Evolutionary conservation across 2,113 vertebrate genomes (phyloP).

Genomic region (Ovibos moschatus): DNA sequence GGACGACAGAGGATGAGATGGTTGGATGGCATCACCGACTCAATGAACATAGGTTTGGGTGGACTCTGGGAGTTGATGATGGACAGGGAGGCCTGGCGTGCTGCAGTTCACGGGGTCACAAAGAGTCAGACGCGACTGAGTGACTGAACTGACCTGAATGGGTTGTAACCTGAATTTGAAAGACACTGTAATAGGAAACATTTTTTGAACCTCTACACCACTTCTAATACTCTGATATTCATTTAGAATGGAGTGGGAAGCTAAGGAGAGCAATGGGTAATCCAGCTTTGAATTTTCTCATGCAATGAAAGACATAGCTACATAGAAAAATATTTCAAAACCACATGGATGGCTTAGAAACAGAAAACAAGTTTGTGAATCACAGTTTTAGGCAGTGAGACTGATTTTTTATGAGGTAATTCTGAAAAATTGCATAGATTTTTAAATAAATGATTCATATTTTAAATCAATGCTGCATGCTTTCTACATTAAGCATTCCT

Average conservation of each 20-base stretch:
- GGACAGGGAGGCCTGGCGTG: neutral
- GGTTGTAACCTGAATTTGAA: neutral
- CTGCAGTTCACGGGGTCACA: neutral
- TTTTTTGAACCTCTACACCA: neutral
- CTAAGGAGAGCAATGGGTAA: neutral
- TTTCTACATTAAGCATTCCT: slow-evolving; percentile 1
- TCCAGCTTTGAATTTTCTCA: neutral
- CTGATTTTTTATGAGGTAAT: slow-evolving; percentile 22
- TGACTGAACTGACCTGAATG: neutral
- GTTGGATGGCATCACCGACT: neutral
- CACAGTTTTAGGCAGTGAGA: neutral
- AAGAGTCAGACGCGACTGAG: too few species aligned
- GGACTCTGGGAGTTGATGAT: neutral
- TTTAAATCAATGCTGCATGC: neutral
- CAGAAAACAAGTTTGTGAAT: slow-evolving; percentile 19
- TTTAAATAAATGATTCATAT: slow-evolving; percentile 12
- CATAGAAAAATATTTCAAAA: neutral
- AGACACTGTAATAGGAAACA: neutral
- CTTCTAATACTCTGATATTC: neutral
- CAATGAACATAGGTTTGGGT: neutral
- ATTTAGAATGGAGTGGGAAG: neutral
- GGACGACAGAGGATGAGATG: too few species aligned
- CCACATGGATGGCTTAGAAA: neutral
- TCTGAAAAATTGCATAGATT: slow-evolving; percentile 11
- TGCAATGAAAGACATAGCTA: neutral